Conservation (phyloP, 2,888 invertebrate species). For the Andrena haemorrhoa region DNA sequence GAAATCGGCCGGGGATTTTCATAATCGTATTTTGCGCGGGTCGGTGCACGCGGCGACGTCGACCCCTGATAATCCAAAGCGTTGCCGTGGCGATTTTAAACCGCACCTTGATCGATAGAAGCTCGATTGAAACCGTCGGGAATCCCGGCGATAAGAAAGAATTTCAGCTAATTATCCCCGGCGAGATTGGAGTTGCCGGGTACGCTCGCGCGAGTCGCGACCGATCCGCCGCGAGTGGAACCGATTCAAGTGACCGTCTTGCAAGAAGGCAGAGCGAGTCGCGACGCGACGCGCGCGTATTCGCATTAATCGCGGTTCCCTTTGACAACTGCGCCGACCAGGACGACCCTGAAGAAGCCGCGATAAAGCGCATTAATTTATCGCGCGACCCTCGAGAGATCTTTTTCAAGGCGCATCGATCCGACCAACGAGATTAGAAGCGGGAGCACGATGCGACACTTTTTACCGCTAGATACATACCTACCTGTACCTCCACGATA, state of each 20-base stretch:
- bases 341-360: constrained; percentile 75
- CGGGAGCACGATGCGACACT: constrained; percentile 53
- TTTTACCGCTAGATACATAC: constrained; percentile 36
- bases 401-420: constrained; percentile 76
- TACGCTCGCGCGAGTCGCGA: not conserved
- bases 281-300: constrained; percentile 56
- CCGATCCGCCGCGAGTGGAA: constrained; percentile 19
- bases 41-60: constrained; percentile 27
- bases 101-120: not conserved
- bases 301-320: constrained; percentile 71
- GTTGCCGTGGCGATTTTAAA: constrained; percentile 59
- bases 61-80: constrained; percentile 63
- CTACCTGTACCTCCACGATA: constrained; percentile 1
- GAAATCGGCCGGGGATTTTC: constrained; percentile 47
- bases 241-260: constrained; percentile 18
- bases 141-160: not conserved
- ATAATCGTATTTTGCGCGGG: constrained; percentile 47
- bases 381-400: constrained; percentile 72
- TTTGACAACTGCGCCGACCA: constrained; percentile 74
- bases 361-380: constrained; percentile 82
- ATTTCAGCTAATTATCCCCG: not conserved
- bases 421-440: constrained; percentile 74
- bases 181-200: not conserved
- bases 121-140: not conserved
- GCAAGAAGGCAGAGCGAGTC: constrained; percentile 60